Base-by-base conservation (phyloP, 2,113 vertebrate genomes). In the Xiphias gladius region DNA sequence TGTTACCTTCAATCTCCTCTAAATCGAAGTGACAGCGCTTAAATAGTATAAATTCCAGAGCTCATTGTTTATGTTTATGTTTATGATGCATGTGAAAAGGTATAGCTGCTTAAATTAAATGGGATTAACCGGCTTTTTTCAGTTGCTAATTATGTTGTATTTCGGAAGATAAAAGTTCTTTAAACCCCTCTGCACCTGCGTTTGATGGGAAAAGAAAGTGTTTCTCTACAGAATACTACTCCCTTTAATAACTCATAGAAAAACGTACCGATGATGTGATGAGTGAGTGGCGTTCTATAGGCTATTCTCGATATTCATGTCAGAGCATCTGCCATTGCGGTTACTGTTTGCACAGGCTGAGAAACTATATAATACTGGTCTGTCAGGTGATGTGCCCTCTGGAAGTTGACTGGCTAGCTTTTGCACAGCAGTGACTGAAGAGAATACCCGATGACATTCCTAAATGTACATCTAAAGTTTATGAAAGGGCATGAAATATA, bases 191-290 rank as follows among this genome's bases (percentile, higher is more conserved):
- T 84, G 50, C 55, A 79, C 59, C 84, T 87, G 84, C 84, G 50
- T 63, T 39, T 70, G 41, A 69, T 35, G n/a, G 14, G 14, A 43
- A 30, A 75, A 26, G 17, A 67, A 55, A 20, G 71, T 30, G 32
- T 64, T 80, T 64, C 65, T 76, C 39, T 58, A 57, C 39, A 19
- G 78, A 83, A 89, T 83, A 81, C 46, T 78, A 3, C n/a, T 69
- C 59, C 30, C 89, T 82, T 85, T 88, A 65, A 88, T 80, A 30
- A 52, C 72, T 19, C 61, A 52, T 24, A 50, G 57, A 58, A 82
- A 66, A 58, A 32, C 63, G 48, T 46, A 30, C 14, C 37, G 48
- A 46, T 71, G 43, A 73, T 35, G 67, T 82, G 88, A 70, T 61
- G 82, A 93, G 64, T 70, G 85, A 89, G n/a, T 22, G 74, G 35